phyloP scores from a whole-genome alignment of 2,797 vertebrate genomes.

The Gambelia wislizenii region DNA sequence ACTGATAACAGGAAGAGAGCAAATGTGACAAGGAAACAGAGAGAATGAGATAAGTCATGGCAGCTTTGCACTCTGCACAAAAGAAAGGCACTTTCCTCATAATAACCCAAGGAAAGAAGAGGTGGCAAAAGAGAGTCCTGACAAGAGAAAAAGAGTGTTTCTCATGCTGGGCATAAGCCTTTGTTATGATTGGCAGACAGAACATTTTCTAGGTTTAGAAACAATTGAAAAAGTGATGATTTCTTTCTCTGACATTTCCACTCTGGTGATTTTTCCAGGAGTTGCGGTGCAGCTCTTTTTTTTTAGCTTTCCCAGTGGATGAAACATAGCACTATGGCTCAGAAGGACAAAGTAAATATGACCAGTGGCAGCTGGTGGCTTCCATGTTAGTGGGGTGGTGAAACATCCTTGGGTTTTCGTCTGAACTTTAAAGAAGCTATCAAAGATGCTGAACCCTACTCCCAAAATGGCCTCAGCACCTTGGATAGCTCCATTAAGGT shows the following conservation, averaged over 20 bases:
- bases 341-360: background rate
- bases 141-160: constrained; percentile 21
- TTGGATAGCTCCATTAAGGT: no score
- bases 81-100: constrained; percentile 32
- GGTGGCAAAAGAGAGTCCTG: background rate
- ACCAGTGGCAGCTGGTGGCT: no score
- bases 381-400: no score
- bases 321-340: background rate
- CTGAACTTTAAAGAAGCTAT: no score
- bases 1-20: constrained; percentile 35
- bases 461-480: no score
- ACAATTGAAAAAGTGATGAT: background rate
- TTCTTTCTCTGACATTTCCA: background rate
- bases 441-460: no score
- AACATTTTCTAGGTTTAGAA: constrained; percentile 18
- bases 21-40: constrained; percentile 40
- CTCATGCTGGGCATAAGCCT: background rate
- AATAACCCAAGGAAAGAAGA: constrained; percentile 10
- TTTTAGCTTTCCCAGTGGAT: background rate
- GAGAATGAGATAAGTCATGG: constrained; percentile 22
- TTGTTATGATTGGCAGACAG: background rate
- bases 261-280: background rate
- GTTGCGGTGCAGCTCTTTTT: background rate
- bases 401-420: no score
- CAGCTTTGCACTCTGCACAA: constrained; percentile 16